Conservation (phyloP, 1,140 invertebrate genomes). For the Oryzaephilus surinamensis region DNA sequence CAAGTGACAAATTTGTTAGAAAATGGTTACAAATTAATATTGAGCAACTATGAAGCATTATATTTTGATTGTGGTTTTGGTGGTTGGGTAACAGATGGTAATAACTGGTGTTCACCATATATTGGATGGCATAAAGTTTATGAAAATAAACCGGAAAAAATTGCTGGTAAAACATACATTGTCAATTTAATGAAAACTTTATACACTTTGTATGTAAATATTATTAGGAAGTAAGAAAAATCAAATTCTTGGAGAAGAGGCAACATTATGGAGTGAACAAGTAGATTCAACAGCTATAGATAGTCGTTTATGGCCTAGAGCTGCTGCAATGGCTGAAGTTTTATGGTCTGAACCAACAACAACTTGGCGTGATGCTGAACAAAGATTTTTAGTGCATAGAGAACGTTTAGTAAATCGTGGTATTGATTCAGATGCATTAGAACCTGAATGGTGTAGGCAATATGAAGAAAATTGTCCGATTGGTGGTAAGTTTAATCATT, state of each 20-base stretch:
- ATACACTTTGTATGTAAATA: not conserved
- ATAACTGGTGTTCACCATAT: conserved; percentile 81
- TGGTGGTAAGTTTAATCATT: conserved; percentile 22
- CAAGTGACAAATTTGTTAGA: conserved; percentile 53
- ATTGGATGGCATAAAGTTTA: conserved; percentile 83
- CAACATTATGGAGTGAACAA: conserved; percentile 73
- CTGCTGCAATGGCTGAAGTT: conserved; percentile 68
- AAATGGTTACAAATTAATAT: conserved; percentile 61
- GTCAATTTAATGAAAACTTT: not conserved
- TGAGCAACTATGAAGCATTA: conserved; percentile 75
- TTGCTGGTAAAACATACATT: conserved; percentile 36
- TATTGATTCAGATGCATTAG: conserved; percentile 54
- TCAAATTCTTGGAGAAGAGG: conserved; percentile 55
- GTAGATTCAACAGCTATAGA: conserved; percentile 54
- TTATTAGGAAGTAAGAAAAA: conserved; percentile 9
- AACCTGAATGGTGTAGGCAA: conserved; percentile 74
- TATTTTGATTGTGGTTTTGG: conserved; percentile 75
- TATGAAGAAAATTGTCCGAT: conserved; percentile 58
- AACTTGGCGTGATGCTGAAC: conserved; percentile 52
- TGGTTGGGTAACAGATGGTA: conserved; percentile 51
- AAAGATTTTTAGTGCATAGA: conserved; percentile 56
- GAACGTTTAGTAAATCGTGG: conserved; percentile 57
- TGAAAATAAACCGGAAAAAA: conserved; percentile 54
- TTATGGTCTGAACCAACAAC: conserved; percentile 60
- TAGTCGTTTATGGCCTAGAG: conserved; percentile 63